phyloP scores from a whole-genome alignment of 53 echinoderm and acorn worm genomes.

The Henricia sp. region DNA sequence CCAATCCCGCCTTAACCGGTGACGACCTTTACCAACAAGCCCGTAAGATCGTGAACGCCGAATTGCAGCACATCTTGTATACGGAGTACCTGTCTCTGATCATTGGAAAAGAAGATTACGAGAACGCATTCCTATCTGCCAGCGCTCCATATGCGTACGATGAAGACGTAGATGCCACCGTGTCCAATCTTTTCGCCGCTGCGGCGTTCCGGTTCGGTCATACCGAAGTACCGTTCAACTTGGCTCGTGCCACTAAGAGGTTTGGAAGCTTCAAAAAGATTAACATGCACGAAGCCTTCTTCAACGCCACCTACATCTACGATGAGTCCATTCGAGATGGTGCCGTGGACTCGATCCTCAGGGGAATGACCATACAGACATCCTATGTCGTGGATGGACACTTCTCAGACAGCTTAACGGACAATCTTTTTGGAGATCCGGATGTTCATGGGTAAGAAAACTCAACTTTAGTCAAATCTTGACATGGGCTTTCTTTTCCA shows the following conservation, averaged over 20 bases:
- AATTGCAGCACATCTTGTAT: conserved; percentile 74
- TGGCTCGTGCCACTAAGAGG: no score
- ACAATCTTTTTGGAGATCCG: conserved; percentile 50
- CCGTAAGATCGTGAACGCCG: conserved; percentile 62
- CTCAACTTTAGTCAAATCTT: no score
- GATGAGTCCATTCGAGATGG: conserved; percentile 58
- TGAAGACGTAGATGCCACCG: conserved; percentile 34
- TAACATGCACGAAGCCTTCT: conserved; percentile 52
- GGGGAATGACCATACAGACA: conserved; percentile 44
- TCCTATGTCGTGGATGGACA: conserved; percentile 50
- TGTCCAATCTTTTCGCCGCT: conserved; percentile 42
- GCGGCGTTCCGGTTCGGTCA: conserved; percentile 70
- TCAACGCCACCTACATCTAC: conserved; percentile 48
- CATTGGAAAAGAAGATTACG: not conserved
- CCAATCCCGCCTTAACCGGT: conserved; percentile 54
- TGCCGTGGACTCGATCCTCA: conserved; percentile 53
- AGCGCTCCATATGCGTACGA: conserved; percentile 32
- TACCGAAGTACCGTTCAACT: conserved; percentile 29
- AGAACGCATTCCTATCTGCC: not conserved
- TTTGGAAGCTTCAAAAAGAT: conserved; percentile 11
- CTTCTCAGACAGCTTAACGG: conserved; percentile 19
- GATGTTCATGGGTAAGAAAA: conserved; percentile 28
- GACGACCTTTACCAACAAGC: conserved; percentile 69
- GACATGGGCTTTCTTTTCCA: no score
- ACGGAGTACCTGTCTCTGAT: conserved; percentile 70